These are phyloP conservation scores for Anhinga rufa DNA, from an alignment of 2,113 vertebrate species.

Conservation along the genomic window DNA sequence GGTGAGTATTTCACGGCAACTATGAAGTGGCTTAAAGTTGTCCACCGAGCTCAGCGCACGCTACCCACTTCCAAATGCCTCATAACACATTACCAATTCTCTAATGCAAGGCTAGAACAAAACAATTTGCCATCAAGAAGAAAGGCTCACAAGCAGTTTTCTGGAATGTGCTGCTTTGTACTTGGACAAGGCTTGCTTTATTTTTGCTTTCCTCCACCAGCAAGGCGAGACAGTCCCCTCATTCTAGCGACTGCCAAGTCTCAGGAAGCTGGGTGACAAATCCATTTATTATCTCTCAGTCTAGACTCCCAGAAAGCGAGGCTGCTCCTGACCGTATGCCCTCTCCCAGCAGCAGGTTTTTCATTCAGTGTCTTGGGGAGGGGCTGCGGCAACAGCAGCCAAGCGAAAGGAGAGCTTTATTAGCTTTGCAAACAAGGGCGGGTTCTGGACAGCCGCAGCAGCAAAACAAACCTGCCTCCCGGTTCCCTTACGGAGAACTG, in stretches of 20 bases:
- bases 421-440: accelerated
- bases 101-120: background rate
- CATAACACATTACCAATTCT: accelerated
- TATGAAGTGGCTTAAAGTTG: accelerated
- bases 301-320: accelerated
- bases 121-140: accelerated
- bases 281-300: too few relatives aligned
- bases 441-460: background rate
- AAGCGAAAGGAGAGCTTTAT: background rate
- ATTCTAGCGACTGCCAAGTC: accelerated
- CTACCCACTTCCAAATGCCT: background rate
- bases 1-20: background rate
- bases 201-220: background rate
- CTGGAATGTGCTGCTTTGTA: accelerated
- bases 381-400: background rate
- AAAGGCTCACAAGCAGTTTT: background rate
- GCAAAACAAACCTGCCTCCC: background rate
- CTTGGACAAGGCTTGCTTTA: background rate
- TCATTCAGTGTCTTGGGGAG: accelerated
- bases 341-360: background rate
- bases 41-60: accelerated
- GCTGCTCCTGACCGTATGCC: accelerated
- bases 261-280: background rate
- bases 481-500: background rate
- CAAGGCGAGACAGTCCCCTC: background rate